Evolutionary conservation across 2,888 invertebrate genomes (phyloP), one percentile per base, ranked within the genome.

Genomic region (Sialis fuliginosa): DNA sequence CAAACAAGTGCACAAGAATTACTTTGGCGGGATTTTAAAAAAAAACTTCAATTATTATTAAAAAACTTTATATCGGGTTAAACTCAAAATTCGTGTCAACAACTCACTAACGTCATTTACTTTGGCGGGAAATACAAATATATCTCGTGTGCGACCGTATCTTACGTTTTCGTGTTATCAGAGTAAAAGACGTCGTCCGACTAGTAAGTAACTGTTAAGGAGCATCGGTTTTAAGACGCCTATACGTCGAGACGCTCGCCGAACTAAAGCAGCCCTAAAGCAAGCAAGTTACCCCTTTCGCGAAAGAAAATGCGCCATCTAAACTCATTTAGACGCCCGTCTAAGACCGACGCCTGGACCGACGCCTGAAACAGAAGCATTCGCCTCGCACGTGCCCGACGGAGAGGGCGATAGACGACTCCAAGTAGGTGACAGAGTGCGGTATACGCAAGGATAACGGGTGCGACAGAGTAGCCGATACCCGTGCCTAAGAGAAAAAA

Each of bases 401-500:
- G 12, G 37, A 12, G 37, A 37, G 10, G 37, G 12, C 37, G 8
- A 37, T 12, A 37, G 12, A 37, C 37, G 12, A n/a, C 37, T 12
- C 37, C 37, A 37, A 37, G 37, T 37, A n/a, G 37, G n/a, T 12
- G 37, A 49, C 48, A 48, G 47, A 45, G 45, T 37, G 13, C 12
- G 46, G 46, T 48, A 52, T 54, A 63, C 56, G 54, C 60, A 63
- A 63, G 63, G 55, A 57, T 57, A 58, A 58, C 56, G 57, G 6
- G 55, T 42, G 49, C 44, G 56, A 60, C 53, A 45, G 59, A 58
- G 63, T 62, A 42, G 55, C 5, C 12, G 37, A n/a, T 10, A 37
- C 12, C 12, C 12, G 39, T 39, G 32, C 35, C 45, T 45, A 45
- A 45, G 45, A 45, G 45, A 45, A 45, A 45, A 45, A 22, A 39